Percentiles rank a stretch among this genome's conserved stretches.
These are phyloP conservation scores for Sinhomidia bicolor DNA, from an alignment of 2,888 invertebrate species.

Conservation along the genomic window DNA sequence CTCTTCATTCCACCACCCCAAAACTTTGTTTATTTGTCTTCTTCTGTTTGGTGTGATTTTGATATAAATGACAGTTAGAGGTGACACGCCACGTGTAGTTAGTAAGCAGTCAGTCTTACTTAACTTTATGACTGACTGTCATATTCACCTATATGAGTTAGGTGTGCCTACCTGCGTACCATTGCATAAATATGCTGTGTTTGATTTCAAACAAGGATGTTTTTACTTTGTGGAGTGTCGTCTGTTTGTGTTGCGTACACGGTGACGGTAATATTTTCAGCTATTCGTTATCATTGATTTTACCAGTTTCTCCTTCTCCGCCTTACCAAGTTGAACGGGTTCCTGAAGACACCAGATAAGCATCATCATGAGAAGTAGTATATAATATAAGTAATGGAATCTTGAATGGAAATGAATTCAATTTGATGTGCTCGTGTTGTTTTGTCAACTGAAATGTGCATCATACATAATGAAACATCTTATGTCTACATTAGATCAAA, in stretches of 20 bases:
- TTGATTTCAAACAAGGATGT: background rate
- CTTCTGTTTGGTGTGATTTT: constrained; percentile 50
- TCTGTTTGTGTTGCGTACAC: background rate
- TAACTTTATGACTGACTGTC: constrained; percentile 16
- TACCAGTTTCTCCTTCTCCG: background rate
- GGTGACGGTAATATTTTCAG: background rate
- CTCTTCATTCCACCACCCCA: background rate
- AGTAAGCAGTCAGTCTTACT: constrained; percentile 18
- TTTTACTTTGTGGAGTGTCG: background rate
- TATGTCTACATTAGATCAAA: too few species aligned
- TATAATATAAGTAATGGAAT: background rate
- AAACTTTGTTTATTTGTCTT: constrained; percentile 64
- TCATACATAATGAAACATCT: background rate
- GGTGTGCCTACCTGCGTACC: too few species aligned
- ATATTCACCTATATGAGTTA: background rate
- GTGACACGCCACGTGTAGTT: constrained; percentile 68
- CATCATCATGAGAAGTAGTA: background rate
- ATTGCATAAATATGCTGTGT: background rate
- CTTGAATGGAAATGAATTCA: background rate
- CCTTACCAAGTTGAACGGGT: background rate
- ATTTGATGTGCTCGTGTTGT: constrained; percentile 5
- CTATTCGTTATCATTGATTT: constrained; percentile 9
- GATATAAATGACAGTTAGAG: constrained; percentile 64
- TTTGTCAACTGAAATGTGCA: background rate
- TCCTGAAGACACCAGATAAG: background rate